Evolutionary conservation across 2,797 vertebrate genomes (phyloP), one percentile per base, ranked within the genome.

Genomic region (Sebastes iracundus): DNA sequence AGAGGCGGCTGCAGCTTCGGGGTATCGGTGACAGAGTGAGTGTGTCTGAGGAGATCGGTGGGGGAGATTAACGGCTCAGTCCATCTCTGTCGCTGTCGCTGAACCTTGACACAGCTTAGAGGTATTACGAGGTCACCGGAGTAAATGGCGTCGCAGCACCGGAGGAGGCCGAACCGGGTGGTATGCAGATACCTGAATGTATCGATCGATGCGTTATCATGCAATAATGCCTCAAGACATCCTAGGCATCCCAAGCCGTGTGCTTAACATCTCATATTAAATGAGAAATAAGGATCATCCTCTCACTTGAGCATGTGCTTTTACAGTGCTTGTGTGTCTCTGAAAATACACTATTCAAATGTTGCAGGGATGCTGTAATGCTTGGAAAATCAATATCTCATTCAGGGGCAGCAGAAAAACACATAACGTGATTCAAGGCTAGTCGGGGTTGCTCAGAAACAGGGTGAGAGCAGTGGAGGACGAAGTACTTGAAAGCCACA

Each of bases 51-150:
- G 84, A 93, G 94, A 94, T 95, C 66, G 84, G 86, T 90, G 81
- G 81, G 81, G 86, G 74, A 94, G 94, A 95, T 95, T 95, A 95
- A 90, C 90, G 87, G 91, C 93, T 93, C 90, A 93, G 92, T 93
- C 91, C 90, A 88, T 93, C 92, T 92, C 87, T 94, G 92, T 94
- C 91, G 90, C 84, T 23, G 73, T 83, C 49, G 71, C 86, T 90
- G 90, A 93, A 93, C 92, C 84, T 87, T 92, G 90, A 94, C 91
- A 89, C 86, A 89, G 90, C 92, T 93, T 88, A 90, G 76, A 93
- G 88, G 85, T 90, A 92, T 92, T 91, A 90, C 62, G 71, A 86
- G 92, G 93, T 93, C 91, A 92, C 81, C 53, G 78, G 80, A 89
- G 85, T 90, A 93, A 89, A 91, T 87, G 87, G 89, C 86, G 81